These are phyloP conservation scores for Drosophila miranda DNA, from an alignment of 1,140 invertebrate genomes.

Conservation along the genomic window DNA sequence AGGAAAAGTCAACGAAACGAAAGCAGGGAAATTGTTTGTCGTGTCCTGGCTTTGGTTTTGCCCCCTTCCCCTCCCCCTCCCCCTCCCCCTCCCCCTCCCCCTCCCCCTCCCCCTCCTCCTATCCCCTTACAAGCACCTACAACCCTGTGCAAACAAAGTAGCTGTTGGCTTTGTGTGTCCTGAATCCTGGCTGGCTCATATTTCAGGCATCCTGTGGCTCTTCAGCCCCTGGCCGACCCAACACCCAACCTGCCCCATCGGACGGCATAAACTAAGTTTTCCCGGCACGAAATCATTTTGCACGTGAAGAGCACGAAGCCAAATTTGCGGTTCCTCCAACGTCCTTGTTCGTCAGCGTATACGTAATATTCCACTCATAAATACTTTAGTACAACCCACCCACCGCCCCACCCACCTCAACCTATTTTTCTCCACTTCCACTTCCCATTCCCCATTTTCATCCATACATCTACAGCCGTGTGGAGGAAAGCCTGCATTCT, in stretches of 20 bases:
- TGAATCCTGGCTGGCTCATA: too few relatives aligned
- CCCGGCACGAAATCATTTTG: constrained; percentile 50
- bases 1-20: constrained; percentile 35
- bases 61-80: not conserved
- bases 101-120: not conserved
- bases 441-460: not conserved
- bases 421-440: not conserved
- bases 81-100: not conserved
- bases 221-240: constrained; percentile 21
- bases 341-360: constrained; percentile 12
- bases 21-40: constrained; percentile 59
- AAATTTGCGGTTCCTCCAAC: constrained; percentile 39
- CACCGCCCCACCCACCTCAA: not conserved
- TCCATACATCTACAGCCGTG: too few relatives aligned
- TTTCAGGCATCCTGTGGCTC: constrained; percentile 29
- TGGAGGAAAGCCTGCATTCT: constrained; percentile 6
- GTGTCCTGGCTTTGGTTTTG: constrained; percentile 50
- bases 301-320: constrained; percentile 43
- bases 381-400: constrained; percentile 17
- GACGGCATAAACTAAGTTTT: constrained; percentile 41
- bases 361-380: constrained; percentile 18
- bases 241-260: not conserved
- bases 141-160: constrained; percentile 9
- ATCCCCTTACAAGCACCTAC: not conserved
- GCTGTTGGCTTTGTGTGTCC: constrained; percentile 6